Percentiles rank a stretch among this genome's conserved stretches.
Conservation (phyloP, 2,113 vertebrate genomes). For the Brachyhypopomus gauderio region DNA sequence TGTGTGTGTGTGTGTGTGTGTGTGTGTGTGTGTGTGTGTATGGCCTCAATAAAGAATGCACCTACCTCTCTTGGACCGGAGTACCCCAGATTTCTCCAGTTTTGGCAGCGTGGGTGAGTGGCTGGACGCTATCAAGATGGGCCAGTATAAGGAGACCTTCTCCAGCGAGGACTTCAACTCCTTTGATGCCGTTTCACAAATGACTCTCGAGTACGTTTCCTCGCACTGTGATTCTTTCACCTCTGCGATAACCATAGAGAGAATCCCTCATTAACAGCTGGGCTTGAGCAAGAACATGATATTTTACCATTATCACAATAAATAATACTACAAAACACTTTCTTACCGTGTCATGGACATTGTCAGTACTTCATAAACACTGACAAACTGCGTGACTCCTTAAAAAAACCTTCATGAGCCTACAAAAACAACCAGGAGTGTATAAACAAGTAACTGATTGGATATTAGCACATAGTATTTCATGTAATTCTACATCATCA, state of each 20-base stretch:
- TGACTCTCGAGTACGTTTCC: constrained; percentile 92
- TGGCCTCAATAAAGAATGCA: constrained; percentile 77
- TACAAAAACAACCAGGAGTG: no score
- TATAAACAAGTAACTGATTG: no score
- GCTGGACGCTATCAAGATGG: constrained; percentile 98
- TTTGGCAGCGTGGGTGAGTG: constrained; percentile 94
- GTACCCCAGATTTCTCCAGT: constrained; percentile 91
- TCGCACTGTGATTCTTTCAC: neutral
- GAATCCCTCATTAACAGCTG: neutral
- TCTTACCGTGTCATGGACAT: no score
- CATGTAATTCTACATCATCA: no score
- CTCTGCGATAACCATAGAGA: neutral
- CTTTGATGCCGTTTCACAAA: constrained; percentile 92
- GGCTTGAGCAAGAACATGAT: neutral
- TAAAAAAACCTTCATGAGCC: no score
- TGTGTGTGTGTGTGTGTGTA: neutral
- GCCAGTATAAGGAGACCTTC: constrained; percentile 96
- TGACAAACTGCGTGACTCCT: no score
- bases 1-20: neutral
- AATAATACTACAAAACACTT: no score
- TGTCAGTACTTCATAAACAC: no score
- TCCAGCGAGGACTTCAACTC: constrained; percentile 84
- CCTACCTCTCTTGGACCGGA: constrained; percentile 91
- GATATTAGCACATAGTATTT: no score
- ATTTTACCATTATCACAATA: no score